Evolutionary conservation across 2,888 invertebrate species (phyloP), one percentile per base, ranked within the genome.

Genomic region (Odontothrips loti): DNA sequence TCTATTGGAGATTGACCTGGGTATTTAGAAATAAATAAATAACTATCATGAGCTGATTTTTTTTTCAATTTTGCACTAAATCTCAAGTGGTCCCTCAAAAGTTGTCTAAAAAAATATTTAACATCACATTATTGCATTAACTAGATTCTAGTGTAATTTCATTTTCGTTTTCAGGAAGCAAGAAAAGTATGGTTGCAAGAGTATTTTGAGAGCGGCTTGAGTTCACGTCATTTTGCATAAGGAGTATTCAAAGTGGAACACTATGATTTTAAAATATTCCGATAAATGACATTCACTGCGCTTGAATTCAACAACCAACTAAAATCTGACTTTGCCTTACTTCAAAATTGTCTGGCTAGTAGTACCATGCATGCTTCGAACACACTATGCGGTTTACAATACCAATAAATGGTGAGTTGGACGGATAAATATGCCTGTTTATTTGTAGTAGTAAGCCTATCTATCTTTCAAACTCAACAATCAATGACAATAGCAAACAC

Each of bases 21-120:
- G n/a, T 75, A 75, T 23, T 75, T n/a, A 27, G 12, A 27, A 75
- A 75, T 75, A 75, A 75, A 75, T 75, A 75, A 75, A 75, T 75
- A 27, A 75, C 68, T 27, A 75, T 27, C 23, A 75, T 27, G 68
- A 75, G 68, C 68, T 75, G 23, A 27, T 27, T 9, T 11, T 27
- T 75, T 23, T 9, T 10, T 23, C 20, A 10, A 27, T 12, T 75
- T n/a, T 68, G n/a, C 68, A 68, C 11, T 68, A 9, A 23, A 20
- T 23, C 23, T 6, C 3, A 75, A 2, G 10, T 75, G 68, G 68
- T 75, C 68, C 68, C 68, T 27, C 27, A 75, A 12, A 23, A 12
- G 23, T 27, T 8, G 9, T 27, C 11, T 12, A 27, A 27, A 12
- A 27, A 27, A 27, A 11, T n/a, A n/a, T 75, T 27, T 27, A 75